phyloP scores from a whole-genome alignment of 2,888 invertebrate species.

The Pyrrhosoma nymphula region DNA sequence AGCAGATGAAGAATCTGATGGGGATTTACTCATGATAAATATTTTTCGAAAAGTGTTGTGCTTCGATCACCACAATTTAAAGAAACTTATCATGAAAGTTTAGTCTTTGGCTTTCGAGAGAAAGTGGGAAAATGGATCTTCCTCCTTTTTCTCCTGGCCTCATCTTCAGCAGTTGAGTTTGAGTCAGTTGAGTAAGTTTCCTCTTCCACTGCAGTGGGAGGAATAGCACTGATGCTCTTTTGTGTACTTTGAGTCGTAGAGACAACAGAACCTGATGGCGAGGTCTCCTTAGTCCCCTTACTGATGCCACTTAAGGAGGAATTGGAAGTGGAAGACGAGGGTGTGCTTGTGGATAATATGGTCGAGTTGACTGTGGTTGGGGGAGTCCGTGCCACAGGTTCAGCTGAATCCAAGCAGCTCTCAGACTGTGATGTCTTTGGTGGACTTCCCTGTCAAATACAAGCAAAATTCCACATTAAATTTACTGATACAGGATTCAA shows the following conservation, averaged over 20 bases:
- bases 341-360: constrained; percentile 71
- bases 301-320: constrained; percentile 74
- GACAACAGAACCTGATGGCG: constrained; percentile 73
- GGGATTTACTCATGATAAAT: constrained; percentile 42
- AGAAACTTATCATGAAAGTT: constrained; percentile 62
- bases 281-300: constrained; percentile 70
- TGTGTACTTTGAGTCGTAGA: constrained; percentile 57
- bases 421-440: constrained; percentile 81
- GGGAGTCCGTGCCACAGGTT: constrained; percentile 74
- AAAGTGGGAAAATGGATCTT: constrained; percentile 84
- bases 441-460: constrained; percentile 74
- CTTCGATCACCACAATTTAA: constrained; percentile 19
- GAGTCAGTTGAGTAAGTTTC: constrained; percentile 66
- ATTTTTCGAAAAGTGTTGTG: constrained; percentile 33
- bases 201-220: constrained; percentile 71
- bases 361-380: constrained; percentile 75
- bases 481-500: too few relatives aligned
- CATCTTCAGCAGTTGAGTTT: constrained; percentile 79
- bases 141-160: constrained; percentile 81
- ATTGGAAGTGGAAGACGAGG: constrained; percentile 73
- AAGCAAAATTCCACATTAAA: neutral
- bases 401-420: constrained; percentile 76
- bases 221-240: constrained; percentile 30
- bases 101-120: constrained; percentile 73
- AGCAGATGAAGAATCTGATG: constrained; percentile 4